Conservation (phyloP, 2,113 vertebrate genomes). For the Struthio camelus region DNA sequence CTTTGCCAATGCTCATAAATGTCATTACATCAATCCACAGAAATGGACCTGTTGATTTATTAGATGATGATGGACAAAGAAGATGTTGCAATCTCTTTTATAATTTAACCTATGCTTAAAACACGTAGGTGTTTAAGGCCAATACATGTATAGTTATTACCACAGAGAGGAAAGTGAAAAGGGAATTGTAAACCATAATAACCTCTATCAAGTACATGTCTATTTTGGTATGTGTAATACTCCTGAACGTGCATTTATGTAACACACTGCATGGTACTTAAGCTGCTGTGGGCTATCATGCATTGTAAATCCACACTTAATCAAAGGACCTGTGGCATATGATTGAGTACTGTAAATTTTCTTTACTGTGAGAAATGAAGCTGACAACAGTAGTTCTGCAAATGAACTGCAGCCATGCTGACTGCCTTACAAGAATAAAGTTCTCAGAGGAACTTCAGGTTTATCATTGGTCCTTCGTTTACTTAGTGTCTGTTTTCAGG, state of each 20-base stretch:
- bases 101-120: conserved; percentile 60
- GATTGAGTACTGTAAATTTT: conserved; percentile 28
- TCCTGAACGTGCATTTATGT: conserved; percentile 27
- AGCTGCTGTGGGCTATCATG: conserved; percentile 47
- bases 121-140: conserved; percentile 33
- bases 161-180: conserved; percentile 36
- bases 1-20: conserved; percentile 72
- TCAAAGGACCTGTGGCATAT: background rate
- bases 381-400: background rate
- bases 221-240: background rate
- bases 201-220: background rate
- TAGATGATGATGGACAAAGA: conserved; percentile 62
- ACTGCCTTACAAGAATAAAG: background rate
- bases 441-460: background rate
- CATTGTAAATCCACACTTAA: conserved; percentile 50
- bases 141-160: background rate
- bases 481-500: background rate
- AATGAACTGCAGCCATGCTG: background rate
- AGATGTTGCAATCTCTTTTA: conserved; percentile 57
- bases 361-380: background rate
- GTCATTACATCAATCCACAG: conserved; percentile 65
- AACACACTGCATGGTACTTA: conserved; percentile 42
- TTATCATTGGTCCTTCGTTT: background rate
- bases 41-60: conserved; percentile 72
- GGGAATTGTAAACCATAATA: conserved; percentile 62